These are phyloP conservation scores for Monoplex corrugatus DNA, from an alignment of 2,888 invertebrate genomes.

Conservation along the genomic window DNA sequence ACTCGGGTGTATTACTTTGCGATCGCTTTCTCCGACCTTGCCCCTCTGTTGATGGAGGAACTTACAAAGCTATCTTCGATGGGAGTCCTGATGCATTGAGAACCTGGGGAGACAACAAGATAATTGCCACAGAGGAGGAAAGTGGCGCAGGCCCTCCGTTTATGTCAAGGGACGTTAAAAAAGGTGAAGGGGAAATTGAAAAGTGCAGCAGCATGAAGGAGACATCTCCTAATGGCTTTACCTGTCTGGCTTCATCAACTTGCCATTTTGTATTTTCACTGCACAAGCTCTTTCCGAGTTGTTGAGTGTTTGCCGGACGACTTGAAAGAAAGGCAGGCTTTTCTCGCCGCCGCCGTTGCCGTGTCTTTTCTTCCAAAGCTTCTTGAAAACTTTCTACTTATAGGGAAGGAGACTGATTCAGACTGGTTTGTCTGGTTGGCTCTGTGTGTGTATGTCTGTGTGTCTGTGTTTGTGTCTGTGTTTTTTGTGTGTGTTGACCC, in stretches of 20 bases:
- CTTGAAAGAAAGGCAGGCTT: too few relatives aligned
- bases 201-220: neutral
- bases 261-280: neutral
- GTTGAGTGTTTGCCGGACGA: neutral
- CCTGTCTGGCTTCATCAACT: neutral
- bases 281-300: neutral
- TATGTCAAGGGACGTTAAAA: neutral
- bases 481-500: too few relatives aligned
- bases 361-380: too few relatives aligned
- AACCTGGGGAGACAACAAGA: neutral
- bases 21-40: too few relatives aligned
- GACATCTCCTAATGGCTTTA: neutral
- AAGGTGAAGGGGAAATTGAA: too few relatives aligned
- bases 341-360: too few relatives aligned
- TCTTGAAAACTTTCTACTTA: too few relatives aligned
- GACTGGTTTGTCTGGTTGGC: too few relatives aligned
- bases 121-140: constrained; percentile 19
- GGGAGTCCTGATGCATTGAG: neutral
- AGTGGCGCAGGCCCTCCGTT: neutral
- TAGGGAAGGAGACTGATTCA: too few relatives aligned
- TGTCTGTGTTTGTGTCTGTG: too few relatives aligned
- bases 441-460: too few relatives aligned
- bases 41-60: neutral
- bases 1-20: too few relatives aligned
- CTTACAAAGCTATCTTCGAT: neutral